Percentiles rank a stretch among this genome's conserved stretches.
These are phyloP conservation scores for Tipula confusa DNA, from an alignment of 2,888 invertebrate species.

Conservation along the genomic window DNA sequence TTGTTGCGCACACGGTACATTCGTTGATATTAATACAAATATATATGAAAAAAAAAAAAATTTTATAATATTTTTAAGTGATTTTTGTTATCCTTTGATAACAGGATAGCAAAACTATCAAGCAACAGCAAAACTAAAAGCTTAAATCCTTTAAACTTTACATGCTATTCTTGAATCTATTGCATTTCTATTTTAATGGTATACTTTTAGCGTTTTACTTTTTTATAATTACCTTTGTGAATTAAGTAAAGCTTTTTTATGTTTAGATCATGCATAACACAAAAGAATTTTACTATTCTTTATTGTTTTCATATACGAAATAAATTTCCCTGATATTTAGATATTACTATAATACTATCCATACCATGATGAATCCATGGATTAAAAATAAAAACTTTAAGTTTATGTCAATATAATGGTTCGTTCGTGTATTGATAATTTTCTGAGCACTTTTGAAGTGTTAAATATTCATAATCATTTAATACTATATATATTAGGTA, in stretches of 20 bases:
- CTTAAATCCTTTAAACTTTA: neutral
- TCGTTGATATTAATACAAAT: neutral
- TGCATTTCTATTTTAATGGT: neutral
- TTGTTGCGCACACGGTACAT: no score
- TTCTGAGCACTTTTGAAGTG: no score
- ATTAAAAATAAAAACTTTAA: no score
- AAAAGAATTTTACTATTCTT: neutral
- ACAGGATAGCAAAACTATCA: neutral
- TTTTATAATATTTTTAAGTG: neutral
- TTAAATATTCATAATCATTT: no score
- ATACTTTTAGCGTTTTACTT: neutral
- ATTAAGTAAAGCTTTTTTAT: neutral
- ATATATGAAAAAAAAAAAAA: neutral
- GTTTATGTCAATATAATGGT: no score
- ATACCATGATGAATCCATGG: no score
- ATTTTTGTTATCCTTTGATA: neutral
- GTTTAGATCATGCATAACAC: neutral
- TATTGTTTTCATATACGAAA: no score
- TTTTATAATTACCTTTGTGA: neutral
- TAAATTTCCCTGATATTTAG: no score
- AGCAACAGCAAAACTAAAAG: neutral
- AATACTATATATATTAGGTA: no score
- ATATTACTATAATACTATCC: no score
- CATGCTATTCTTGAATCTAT: neutral
- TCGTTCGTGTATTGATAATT: no score